Percentiles rank a stretch among this genome's conserved stretches.
These are phyloP conservation scores for Entomyzon cyanotis DNA, from an alignment of 2,113 vertebrate species.

Conservation along the genomic window DNA sequence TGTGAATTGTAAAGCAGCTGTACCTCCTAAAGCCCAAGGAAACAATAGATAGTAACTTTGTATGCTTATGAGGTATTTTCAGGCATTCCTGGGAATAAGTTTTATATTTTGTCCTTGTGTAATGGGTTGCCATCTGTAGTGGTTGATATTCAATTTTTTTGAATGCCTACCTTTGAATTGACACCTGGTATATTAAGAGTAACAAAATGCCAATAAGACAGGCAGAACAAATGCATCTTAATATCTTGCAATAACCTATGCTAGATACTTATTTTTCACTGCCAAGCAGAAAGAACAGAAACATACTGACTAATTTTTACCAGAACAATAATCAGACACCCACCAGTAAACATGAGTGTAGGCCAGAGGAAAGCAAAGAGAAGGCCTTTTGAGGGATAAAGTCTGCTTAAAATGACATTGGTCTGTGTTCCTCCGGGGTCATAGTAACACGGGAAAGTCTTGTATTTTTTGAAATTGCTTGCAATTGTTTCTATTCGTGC, in stretches of 20 bases:
- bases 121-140: neutral
- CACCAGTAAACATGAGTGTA: constrained; percentile 73
- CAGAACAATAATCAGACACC: constrained; percentile 74
- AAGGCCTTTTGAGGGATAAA: constrained; percentile 63
- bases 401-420: constrained; percentile 65
- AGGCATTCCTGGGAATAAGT: neutral
- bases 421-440: constrained; percentile 50
- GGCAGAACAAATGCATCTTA: neutral
- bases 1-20: neutral
- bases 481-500: constrained; percentile 61
- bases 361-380: constrained; percentile 76
- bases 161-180: neutral
- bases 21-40: neutral
- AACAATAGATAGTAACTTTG: neutral
- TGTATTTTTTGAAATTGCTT: constrained; percentile 59
- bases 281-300: constrained; percentile 74
- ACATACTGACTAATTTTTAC: constrained; percentile 80
- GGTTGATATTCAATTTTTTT: neutral
- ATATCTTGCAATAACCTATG: neutral
- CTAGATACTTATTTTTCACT: neutral
- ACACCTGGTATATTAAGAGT: neutral
- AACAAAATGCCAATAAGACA: neutral
- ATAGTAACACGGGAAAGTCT: constrained; percentile 70
- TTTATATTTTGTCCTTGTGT: neutral
- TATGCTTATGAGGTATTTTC: neutral